Evolutionary conservation across 2,797 vertebrate genomes (phyloP), one percentile per base, ranked within the genome.

Genomic region (Sibirionetta formosa): DNA sequence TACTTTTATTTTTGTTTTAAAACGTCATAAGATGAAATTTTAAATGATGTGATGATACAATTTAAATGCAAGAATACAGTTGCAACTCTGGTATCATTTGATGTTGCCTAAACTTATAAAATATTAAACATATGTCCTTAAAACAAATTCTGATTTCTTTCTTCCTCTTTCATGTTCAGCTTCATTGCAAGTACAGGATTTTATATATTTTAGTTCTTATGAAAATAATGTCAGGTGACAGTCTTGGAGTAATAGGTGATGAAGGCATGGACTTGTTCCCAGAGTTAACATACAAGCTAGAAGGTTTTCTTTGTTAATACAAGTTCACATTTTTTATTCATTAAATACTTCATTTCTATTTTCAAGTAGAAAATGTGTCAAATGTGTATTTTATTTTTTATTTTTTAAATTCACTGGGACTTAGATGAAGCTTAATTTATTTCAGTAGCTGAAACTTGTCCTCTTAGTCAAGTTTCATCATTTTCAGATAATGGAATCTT

Each of bases 371-470:
- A 88, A 92, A 76, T 17, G 22, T 80, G 20, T 77, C 40, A 86
- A 71, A 56, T 48, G 16, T 27, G 48, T 10, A 6, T 53, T 18
- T 10, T 38, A 50, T 35, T 63, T 35, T 63, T 40, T 44, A 44
- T 44, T 44, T 22, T 15, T 1, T 44, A 24, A 50, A 86, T 42
- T 91, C 53, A 23, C 20, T 60, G 14, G 2, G 46, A 18, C 36
- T 94, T 90, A 90, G 51, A 40, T 86, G 73, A 66, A 79, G n/a
- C 29, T 91, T 81, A 68, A 79, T 90, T 95, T 95, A 78, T 88
- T 93, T 91, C 66, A 66, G 66, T 66, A 72, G n/a, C 63, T 81
- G 58, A 69, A 94, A 86, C 53, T 92, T 91, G 61, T 51, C 50
- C 65, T 91, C 44, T 72, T 73, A 71, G 71, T 58, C 36, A 57